Conservation (phyloP, 2,113 vertebrate genomes). For the Abramis brama region DNA sequence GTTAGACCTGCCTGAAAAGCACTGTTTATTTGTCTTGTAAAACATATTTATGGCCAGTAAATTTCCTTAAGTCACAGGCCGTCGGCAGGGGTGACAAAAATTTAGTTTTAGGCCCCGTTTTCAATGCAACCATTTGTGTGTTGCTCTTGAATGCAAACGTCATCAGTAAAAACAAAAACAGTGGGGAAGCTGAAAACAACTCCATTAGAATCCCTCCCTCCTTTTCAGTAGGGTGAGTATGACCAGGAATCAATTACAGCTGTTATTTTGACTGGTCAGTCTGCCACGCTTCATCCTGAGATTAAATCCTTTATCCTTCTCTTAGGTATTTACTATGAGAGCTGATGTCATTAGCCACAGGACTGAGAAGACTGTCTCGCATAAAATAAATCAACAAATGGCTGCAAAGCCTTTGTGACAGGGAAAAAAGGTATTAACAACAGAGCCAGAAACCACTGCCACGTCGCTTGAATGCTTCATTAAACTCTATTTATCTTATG, state of each 20-base stretch:
- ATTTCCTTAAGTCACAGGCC: too few relatives aligned
- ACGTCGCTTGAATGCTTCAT: background rate
- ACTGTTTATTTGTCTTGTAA: too few relatives aligned
- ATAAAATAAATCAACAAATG: background rate
- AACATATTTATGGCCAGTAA: too few relatives aligned
- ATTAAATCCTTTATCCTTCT: background rate
- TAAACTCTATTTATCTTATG: background rate
- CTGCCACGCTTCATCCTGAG: background rate
- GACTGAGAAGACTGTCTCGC: background rate
- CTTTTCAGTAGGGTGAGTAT: background rate
- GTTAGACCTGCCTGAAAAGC: too few relatives aligned
- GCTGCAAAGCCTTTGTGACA: background rate
- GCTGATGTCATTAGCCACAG: conserved; percentile 10
- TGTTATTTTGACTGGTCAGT: background rate
- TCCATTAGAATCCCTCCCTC: background rate
- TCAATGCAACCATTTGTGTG: too few relatives aligned
- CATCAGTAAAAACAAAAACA: too few relatives aligned
- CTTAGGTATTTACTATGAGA: background rate
- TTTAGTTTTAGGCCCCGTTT: too few relatives aligned
- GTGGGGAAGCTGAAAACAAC: background rate
- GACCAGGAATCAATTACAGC: background rate
- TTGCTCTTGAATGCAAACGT: background rate
- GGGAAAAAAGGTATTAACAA: background rate
- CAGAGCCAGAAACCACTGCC: background rate
- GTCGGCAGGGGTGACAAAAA: too few relatives aligned